These are phyloP conservation scores for Amphiprion percula DNA, from an alignment of 2,113 vertebrate genomes.

Conservation along the genomic window DNA sequence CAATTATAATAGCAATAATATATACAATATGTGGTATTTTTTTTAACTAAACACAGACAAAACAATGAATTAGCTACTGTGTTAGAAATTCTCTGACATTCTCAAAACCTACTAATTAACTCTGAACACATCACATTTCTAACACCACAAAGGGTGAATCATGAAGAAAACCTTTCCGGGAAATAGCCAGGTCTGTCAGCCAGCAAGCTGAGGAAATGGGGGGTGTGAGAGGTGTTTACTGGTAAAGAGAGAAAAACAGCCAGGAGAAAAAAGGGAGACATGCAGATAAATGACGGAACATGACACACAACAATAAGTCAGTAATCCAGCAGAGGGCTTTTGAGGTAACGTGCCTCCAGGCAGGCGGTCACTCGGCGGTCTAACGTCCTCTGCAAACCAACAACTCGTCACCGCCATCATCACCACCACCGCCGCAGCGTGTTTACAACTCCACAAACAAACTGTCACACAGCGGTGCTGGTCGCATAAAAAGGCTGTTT, in stretches of 20 bases:
- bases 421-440: constrained; percentile 42
- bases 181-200: not conserved
- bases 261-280: constrained; percentile 23
- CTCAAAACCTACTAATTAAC: not conserved
- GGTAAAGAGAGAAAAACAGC: constrained; percentile 20
- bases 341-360: constrained; percentile 53
- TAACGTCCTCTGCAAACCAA: constrained; percentile 38
- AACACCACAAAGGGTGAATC: constrained; percentile 11
- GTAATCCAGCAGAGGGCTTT: constrained; percentile 53
- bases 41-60: too few relatives aligned
- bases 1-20: too few relatives aligned
- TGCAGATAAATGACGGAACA: constrained; percentile 57
- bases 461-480: constrained; percentile 47
- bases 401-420: constrained; percentile 26
- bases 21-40: too few relatives aligned
- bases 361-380: constrained; percentile 30
- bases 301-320: constrained; percentile 56
- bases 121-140: not conserved
- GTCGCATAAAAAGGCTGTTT: constrained; percentile 32
- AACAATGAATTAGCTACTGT: too few relatives aligned
- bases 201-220: constrained; percentile 1
- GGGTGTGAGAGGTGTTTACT: constrained; percentile 17
- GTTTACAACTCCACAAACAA: constrained; percentile 70
- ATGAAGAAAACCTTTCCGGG: not conserved
- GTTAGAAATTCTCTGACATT: not conserved